A percentile compares a stretch with the other conserved stretches of the same genome.
Evolutionary conservation across 1,140 invertebrate species (phyloP).

Genomic region (Papilio polyxenes): DNA sequence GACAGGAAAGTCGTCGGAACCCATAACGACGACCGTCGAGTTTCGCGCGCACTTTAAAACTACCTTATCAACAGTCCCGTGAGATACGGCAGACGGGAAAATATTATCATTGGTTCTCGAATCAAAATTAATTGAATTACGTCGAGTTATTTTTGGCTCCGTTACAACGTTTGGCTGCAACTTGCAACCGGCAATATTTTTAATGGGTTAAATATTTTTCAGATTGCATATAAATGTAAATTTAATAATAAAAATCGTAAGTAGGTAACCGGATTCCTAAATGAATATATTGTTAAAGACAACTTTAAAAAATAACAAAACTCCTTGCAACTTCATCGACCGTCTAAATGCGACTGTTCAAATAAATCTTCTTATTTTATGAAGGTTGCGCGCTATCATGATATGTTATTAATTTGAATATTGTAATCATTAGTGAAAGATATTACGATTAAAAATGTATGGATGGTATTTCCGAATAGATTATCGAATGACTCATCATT

Average conservation of each 20-base stretch:
- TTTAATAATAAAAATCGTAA: not conserved
- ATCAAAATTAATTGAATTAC: not conserved
- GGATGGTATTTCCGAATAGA: not conserved
- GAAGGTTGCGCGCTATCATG: not conserved
- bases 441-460: not conserved
- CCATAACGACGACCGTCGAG: slow-evolving; percentile 44
- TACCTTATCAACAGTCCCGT: slow-evolving; percentile 48
- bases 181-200: too few species aligned
- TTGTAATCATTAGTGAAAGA: not conserved
- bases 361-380: not conserved
- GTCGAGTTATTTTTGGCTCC: not conserved
- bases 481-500: not conserved
- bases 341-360: not conserved
- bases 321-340: not conserved
- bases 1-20: slow-evolving; percentile 56
- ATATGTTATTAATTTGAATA: not conserved
- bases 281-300: not conserved
- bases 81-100: slow-evolving; percentile 6
- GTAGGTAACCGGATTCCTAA: not conserved
- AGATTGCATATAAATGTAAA: not conserved
- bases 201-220: not conserved
- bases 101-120: slow-evolving; percentile 14
- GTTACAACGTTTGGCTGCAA: too few species aligned
- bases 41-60: slow-evolving; percentile 39
- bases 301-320: not conserved